phyloP scores from a whole-genome alignment of 2,113 vertebrate species.

The Paramormyrops kingsleyae region DNA sequence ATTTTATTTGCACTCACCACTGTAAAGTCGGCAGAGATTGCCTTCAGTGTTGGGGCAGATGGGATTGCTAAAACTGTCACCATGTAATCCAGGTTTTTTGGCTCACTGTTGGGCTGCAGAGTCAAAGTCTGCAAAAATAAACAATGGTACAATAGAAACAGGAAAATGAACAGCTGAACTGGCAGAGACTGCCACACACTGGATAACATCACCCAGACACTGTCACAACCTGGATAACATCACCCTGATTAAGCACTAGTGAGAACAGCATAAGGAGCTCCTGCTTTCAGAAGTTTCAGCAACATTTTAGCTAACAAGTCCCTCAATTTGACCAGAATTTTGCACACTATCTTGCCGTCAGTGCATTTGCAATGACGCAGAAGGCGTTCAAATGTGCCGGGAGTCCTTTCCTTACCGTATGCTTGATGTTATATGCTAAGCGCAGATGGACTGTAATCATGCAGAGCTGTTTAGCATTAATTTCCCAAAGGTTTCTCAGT shows the following conservation, averaged over 20 bases:
- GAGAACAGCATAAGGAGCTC: not conserved
- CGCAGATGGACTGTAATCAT: not conserved
- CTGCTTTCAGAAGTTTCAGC: not conserved
- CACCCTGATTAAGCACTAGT: not conserved
- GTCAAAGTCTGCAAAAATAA: slow-evolving; percentile 37
- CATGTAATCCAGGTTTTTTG: slow-evolving; percentile 31
- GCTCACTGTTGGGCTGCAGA: slow-evolving; percentile 36
- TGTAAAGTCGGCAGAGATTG: slow-evolving; percentile 31
- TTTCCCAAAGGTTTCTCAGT: not conserved
- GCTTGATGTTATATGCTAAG: not conserved
- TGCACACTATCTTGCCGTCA: not conserved
- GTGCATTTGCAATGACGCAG: not conserved
- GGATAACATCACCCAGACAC: no score
- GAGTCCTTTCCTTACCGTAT: not conserved
- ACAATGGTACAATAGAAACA: not conserved
- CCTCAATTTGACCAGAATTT: not conserved
- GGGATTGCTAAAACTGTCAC: slow-evolving; percentile 41
- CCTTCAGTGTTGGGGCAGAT: slow-evolving; percentile 33
- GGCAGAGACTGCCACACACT: not conserved
- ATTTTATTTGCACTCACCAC: slow-evolving; percentile 50
- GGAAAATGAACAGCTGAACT: not conserved
- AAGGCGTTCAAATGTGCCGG: not conserved
- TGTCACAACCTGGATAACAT: no score
- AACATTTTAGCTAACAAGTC: not conserved
- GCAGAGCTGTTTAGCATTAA: not conserved